Evolutionary conservation across 2,797 vertebrate genomes (phyloP), one percentile per base, ranked within the genome.

Genomic region (Distichodus sexfasciatus): DNA sequence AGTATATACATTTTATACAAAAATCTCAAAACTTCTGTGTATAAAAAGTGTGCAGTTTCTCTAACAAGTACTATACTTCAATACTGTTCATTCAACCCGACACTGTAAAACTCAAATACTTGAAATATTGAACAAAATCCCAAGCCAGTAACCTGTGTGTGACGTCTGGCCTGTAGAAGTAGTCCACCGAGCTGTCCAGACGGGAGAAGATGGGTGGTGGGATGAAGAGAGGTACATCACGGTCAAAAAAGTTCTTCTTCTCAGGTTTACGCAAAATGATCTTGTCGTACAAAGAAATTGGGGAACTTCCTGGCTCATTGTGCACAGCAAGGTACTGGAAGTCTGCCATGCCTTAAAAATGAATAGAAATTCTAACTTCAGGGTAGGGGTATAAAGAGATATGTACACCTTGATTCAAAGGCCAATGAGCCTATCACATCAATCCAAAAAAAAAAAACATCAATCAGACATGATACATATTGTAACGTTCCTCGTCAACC

Each of bases 121-220:
- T n/a, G n/a, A n/a, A n/a, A 24, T 41, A 19, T 0, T 1, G 3
- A 19, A 6, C 5, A 26, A 47, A 4, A 40, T 8, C 11, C 40
- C 1, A 31, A 8, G 6, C n/a, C 19, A 41, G 83, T 83, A 59
- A 93, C 91, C 88, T 91, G 75, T 95, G 93, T 9, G 86, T 83
- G 0, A 88, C 76, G 36, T 98, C 94, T 0, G 96, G 93, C 0
- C 97, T 89, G 57, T 98, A 99, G 81, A 82, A 94, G 77, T 98
- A 99, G 77, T 99, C 96, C 65, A 93, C 86, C 0, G 96, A 90
- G 1, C 73, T 93, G 82, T 99, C 96, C 38, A 97, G 90, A 1
- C 97, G 94, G 5, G 97, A 99, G 83, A 98, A 99, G 77, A 96
- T 95, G 3, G 95, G 93, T 0, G 96, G 96, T 0, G 96, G 96